Conservation (phyloP, 2,113 vertebrate genomes). For the Ceyx cyanopectus region DNA sequence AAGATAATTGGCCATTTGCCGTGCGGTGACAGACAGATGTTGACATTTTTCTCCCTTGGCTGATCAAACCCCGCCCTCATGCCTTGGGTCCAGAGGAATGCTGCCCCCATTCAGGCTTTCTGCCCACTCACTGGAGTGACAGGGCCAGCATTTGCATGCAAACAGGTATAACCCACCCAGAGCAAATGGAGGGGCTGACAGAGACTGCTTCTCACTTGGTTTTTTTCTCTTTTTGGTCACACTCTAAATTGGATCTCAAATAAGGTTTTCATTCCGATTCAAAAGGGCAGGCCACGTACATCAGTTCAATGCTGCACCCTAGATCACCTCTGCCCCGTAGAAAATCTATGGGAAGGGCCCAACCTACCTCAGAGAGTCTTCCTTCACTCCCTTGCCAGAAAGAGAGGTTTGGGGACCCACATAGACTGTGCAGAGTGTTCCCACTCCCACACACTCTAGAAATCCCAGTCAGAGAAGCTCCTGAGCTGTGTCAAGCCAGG, state of each 20-base stretch:
- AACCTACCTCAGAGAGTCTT: background rate
- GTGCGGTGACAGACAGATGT: slow-evolving; percentile 76
- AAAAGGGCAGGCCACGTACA: background rate
- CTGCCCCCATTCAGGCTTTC: background rate
- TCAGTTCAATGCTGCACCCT: background rate
- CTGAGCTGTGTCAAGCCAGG: background rate
- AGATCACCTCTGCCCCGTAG: background rate
- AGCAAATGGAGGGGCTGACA: background rate
- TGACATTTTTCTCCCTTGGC: slow-evolving; percentile 66
- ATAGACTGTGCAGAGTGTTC: background rate
- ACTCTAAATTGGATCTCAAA: background rate
- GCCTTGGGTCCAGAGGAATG: background rate
- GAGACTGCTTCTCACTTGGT: background rate
- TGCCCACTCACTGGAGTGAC: background rate
- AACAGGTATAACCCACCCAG: rapidly evolving
- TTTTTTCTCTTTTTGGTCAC: background rate
- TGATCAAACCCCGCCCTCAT: slow-evolving; percentile 11
- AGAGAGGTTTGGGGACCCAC: background rate
- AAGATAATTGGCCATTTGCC: slow-evolving; percentile 71
- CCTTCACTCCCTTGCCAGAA: background rate
- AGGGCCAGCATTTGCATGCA: background rate
- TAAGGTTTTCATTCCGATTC: background rate
- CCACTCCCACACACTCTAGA: background rate
- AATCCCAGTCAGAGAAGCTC: background rate
- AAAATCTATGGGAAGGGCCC: background rate